Conservation (phyloP, 2,113 vertebrate genomes). For the Osmerus mordax region DNA sequence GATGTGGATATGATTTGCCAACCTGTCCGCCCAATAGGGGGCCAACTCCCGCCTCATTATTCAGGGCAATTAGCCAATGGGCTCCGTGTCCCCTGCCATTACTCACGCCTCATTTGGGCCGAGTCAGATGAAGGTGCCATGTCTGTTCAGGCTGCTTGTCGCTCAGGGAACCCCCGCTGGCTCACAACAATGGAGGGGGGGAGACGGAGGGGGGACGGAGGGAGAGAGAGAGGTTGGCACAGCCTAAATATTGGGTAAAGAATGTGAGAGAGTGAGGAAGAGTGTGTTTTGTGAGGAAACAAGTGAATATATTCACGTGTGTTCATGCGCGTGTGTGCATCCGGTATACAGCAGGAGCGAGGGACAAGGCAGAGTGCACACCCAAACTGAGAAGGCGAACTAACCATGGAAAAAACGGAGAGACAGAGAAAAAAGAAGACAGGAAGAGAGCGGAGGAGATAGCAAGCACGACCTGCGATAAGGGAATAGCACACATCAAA, state of each 20-base stretch:
- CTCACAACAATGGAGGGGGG: neutral
- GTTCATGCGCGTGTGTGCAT: neutral
- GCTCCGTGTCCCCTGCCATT: conserved; percentile 44
- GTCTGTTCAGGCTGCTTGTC: conserved; percentile 53
- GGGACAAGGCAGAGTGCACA: neutral
- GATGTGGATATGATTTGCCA: neutral
- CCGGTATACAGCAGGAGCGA: conserved; percentile 19
- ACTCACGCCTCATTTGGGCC: conserved; percentile 59
- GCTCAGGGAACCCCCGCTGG: conserved; percentile 35
- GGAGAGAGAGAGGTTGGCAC: neutral
- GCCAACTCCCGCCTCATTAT: conserved; percentile 47
- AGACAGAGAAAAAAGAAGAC: neutral
- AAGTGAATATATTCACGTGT: neutral
- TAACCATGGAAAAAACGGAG: neutral
- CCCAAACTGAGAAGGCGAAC: neutral
- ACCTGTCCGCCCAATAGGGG: conserved; percentile 48
- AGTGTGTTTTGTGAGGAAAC: neutral
- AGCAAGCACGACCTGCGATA: neutral
- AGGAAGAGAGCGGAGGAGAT: neutral
- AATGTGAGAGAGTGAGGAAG: neutral
- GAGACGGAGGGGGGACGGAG: neutral
- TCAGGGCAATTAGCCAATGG: conserved; percentile 64
- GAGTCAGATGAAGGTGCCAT: conserved; percentile 56
- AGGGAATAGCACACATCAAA: neutral
- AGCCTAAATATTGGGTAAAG: conserved; percentile 10